Base-by-base conservation (phyloP, 1,140 invertebrate genomes). In the Thalassaphorura encarpata region DNA sequence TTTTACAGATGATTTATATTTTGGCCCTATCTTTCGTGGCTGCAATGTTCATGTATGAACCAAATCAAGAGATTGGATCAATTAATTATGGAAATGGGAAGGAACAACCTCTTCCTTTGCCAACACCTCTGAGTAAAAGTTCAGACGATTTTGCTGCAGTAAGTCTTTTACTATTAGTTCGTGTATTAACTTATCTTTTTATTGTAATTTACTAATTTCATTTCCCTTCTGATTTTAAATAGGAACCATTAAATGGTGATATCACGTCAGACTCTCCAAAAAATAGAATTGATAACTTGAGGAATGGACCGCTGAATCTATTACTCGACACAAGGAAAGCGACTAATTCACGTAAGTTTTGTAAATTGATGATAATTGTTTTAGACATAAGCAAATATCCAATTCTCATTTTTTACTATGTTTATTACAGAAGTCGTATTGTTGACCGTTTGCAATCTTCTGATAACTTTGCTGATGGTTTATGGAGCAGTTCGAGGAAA, bases 401-500 rank as follows among this genome's bases (percentile, higher is more conserved):
- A 13, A 42, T 11, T 42, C 19, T 42, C 6, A 42, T 42, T 11
- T 18, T 42, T 13, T 13, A 5, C 40, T 42, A 39, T 39, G 23
- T 45, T 29, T 41, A 49, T 43, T 54, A 52, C 73, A 87, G 85
- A 86, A 68, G 82, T 81, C 57, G 81, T 84, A 42, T 75, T 86
- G 65, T 78, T 89, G 54, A 85, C 83, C 56, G 77, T 88, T 52
- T 85, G 83, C 68, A 86, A 83, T 48, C 77, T 89, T 67, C 77
- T 81, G 27, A 85, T 89, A 46, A 86, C 85, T 3, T 69, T 88
- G 31, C 77, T 87, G 71, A 79, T 91, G 76, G 80, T 89, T 24
- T 89, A 87, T 72, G 87, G 87, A 55, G 82, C 85, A 5, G 76
- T 85, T 18, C 80, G 86, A 69, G 84, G 82, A 39, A 85, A 85